Evolutionary conservation across 2,888 invertebrate genomes (phyloP), one percentile per base, ranked within the genome.

Genomic region (Agelastica alni): DNA sequence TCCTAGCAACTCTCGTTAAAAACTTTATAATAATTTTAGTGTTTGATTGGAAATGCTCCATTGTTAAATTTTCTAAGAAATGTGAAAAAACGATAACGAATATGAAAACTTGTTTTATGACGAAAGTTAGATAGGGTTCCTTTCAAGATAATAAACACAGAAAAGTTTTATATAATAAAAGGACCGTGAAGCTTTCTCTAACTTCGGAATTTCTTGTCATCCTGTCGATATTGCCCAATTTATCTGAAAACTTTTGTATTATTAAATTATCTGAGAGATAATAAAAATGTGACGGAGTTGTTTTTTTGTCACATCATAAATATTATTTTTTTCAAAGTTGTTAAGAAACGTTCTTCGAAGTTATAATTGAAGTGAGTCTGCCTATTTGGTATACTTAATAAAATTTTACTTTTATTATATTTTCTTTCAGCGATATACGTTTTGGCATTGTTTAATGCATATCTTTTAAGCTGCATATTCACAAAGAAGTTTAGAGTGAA

Each of bases 141-240:
- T 51, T 56, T 42, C 53, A 53, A 47, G 41, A 53, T 53, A 56
- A 59, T 59, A 59, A 59, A 59, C 56, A 53, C 42, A 49, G 48
- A 51, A 20, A 59, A 59, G 53, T 56, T 59, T 59, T 53, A 51
- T 52, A 47, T 56, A 56, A 59, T 59, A 56, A 56, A 59, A 53
- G 56, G 51, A 56, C 51, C 44, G 54, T 52, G 54, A 46, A 55
- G 52, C 52, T 45, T 52, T 55, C 45, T 31, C 45, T 45, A 52
- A 55, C 45, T 52, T 52, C 10, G 54, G 52, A 55, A 51, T 48
- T 54, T 39, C 34, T 52, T 55, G 48, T 55, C 54, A 54, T 48
- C 54, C 48, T 52, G 48, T 58, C 58, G 48, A 58, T 58, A 54
- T 51, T 53, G 44, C 44, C 51, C 54, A 54, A 57, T 58, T 58